Percentiles rank a stretch among this genome's conserved stretches.
Conservation (phyloP, 2,888 invertebrate genomes). For the Crioceris asparagi region DNA sequence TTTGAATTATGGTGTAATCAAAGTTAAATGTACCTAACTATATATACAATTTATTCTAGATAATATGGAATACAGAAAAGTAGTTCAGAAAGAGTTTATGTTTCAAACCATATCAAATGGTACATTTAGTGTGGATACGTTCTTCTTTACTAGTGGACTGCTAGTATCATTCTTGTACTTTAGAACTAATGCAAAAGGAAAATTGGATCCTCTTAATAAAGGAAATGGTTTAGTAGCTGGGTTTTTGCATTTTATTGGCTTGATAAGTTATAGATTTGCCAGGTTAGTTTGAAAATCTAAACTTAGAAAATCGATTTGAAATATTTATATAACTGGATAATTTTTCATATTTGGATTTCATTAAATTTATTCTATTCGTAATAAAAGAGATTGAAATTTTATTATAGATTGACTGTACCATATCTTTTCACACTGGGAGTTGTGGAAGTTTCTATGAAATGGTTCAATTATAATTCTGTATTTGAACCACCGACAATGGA, state of each 20-base stretch:
- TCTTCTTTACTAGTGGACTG: conserved; percentile 72
- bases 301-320: no score
- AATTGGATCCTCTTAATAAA: conserved; percentile 53
- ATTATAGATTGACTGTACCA: conserved; percentile 61
- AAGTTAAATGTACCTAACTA: background rate
- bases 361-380: background rate
- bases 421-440: conserved; percentile 75
- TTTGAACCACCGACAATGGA: conserved; percentile 76
- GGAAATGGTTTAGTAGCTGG: conserved; percentile 54
- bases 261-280: conserved; percentile 66
- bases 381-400: conserved; percentile 8
- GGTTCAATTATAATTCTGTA: conserved; percentile 70
- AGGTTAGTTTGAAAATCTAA: conserved; percentile 41
- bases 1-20: background rate
- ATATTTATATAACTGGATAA: background rate
- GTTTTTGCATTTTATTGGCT: conserved; percentile 60
- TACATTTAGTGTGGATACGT: conserved; percentile 71
- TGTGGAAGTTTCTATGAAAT: conserved; percentile 77
- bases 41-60: conserved; percentile 36
- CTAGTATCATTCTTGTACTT: conserved; percentile 79
- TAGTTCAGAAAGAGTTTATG: conserved; percentile 65
- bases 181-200: conserved; percentile 64
- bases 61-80: conserved; percentile 61
- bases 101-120: conserved; percentile 73
- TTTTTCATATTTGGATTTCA: background rate